Conservation (phyloP, 2,888 invertebrate species). For the Caradrina clavipalpis region DNA sequence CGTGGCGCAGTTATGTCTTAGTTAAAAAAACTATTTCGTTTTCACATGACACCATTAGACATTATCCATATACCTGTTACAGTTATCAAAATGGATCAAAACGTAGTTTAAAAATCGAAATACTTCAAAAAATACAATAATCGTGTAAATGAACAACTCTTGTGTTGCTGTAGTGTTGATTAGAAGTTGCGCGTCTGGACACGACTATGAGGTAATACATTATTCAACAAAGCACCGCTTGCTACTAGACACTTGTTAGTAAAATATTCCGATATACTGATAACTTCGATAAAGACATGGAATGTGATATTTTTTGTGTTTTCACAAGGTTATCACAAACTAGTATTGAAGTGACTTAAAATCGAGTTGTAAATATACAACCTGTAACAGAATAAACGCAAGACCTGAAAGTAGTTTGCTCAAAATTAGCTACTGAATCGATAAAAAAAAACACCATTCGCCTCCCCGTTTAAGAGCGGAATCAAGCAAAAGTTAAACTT, state of each 20-base stretch:
- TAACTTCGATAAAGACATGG: constrained; percentile 20
- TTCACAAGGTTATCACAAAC: constrained; percentile 1
- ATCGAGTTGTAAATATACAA: no score
- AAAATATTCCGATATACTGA: constrained; percentile 27
- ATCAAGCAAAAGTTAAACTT: no score
- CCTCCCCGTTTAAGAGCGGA: no score
- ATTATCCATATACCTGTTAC: neutral
- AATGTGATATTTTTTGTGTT: constrained; percentile 27
- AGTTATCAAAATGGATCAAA: no score
- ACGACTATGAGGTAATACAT: constrained; percentile 10
- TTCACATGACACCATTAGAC: neutral
- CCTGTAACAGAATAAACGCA: no score
- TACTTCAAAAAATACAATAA: neutral
- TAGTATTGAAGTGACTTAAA: no score
- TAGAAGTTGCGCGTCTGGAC: constrained; percentile 1
- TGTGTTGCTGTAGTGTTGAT: neutral
- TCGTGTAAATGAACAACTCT: neutral
- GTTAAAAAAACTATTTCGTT: neutral
- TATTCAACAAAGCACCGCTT: constrained; percentile 36
- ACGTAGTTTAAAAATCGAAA: no score
- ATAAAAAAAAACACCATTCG: no score
- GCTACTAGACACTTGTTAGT: constrained; percentile 28
- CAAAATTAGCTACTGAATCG: no score
- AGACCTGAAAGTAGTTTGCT: no score
- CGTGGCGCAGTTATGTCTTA: no score